A percentile compares a stretch with the other conserved stretches of the same genome.
Conservation (phyloP, 2,797 vertebrate species). For the Gallirallus australis region DNA sequence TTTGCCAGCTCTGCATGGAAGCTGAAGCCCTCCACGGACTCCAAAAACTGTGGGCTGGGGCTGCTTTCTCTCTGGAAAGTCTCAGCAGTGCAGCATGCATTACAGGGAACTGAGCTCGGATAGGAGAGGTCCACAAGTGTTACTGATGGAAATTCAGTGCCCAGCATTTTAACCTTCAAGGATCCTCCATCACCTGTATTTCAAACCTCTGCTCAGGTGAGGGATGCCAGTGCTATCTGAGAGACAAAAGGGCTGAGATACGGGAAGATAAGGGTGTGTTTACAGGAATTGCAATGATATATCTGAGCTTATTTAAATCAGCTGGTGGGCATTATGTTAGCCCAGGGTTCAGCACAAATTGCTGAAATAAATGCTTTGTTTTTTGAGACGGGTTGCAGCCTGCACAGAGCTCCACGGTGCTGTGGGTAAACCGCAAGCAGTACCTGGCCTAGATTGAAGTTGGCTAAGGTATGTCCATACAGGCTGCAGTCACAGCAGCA, state of each 20-base stretch:
- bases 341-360: not conserved
- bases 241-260: not conserved
- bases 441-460: not conserved
- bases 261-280: not conserved
- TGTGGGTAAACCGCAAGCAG: not conserved
- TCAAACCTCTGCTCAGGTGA: not conserved
- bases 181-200: not conserved
- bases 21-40: not conserved
- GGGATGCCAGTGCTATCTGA: not conserved
- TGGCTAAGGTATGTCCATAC: not conserved
- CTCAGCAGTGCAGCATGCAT: not conserved
- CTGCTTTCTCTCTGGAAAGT: not conserved
- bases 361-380: not conserved
- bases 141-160: not conserved
- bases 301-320: not conserved
- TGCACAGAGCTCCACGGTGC: accelerated
- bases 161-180: not conserved
- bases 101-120: not conserved
- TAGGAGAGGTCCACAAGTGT: not conserved
- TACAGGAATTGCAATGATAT: not conserved
- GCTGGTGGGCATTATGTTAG: not conserved
- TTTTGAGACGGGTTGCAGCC: not conserved
- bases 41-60: not conserved
- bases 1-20: not conserved
- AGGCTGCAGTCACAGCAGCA: slow-evolving; percentile 13